Conservation (phyloP, 2,888 invertebrate genomes). For the Lacanobia oleracea region DNA sequence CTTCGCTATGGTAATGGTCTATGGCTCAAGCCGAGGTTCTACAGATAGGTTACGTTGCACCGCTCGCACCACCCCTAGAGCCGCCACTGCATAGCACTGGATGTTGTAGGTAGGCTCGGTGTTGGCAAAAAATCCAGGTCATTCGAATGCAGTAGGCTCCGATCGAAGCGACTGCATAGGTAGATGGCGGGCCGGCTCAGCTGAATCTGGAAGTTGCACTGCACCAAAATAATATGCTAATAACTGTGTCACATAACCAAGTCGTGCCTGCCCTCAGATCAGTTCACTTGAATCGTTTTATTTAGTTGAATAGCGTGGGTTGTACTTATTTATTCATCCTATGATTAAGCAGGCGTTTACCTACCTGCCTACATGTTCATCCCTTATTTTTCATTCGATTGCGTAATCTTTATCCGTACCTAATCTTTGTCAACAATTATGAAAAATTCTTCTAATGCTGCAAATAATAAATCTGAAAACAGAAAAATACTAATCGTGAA, state of each 20-base stretch:
- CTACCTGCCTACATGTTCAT: not conserved
- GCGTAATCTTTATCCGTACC: too few species aligned
- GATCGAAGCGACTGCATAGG: conserved; percentile 57
- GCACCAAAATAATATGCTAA: conserved; percentile 80
- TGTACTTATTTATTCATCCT: conserved; percentile 17
- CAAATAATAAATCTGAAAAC: not conserved
- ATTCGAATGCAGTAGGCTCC: conserved; percentile 64
- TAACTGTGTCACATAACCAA: conserved; percentile 65
- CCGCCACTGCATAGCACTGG: not conserved
- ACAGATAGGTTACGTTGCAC: too few species aligned
- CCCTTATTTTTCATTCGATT: not conserved
- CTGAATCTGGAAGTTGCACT: conserved; percentile 70
- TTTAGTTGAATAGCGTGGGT: conserved; percentile 36
- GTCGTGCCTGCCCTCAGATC: conserved; percentile 49
- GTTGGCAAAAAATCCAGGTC: conserved; percentile 64
- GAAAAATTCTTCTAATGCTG: not conserved
- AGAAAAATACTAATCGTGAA: not conserved
- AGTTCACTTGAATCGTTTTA: conserved; percentile 46
- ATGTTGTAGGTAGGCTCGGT: not conserved
- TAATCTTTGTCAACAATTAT: not conserved
- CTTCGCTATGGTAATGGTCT: too few species aligned
- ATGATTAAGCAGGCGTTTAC: not conserved
- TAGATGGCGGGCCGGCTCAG: conserved; percentile 68
- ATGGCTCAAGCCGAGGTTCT: too few species aligned
- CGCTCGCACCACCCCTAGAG: too few species aligned